phyloP scores from a whole-genome alignment of 1,140 invertebrate genomes.

The Manduca sexta region DNA sequence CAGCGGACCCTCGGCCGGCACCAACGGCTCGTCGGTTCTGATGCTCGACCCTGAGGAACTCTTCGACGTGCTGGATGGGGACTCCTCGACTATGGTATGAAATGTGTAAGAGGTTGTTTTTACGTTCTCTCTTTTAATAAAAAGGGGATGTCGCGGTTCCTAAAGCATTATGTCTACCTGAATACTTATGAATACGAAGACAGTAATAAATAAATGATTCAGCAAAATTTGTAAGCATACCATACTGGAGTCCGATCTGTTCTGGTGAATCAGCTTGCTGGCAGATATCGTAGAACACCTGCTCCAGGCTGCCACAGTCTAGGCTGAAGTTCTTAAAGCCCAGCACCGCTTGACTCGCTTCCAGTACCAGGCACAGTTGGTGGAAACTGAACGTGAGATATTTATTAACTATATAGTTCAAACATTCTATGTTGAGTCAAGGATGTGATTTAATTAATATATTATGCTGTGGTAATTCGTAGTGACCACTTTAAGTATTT shows the following conservation, averaged over 20 bases:
- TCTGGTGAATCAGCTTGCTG: constrained; percentile 42
- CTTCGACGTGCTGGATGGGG: constrained; percentile 28
- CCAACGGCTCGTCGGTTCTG: constrained; percentile 33
- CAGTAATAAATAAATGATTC: too few species aligned
- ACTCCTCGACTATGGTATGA: constrained; percentile 15
- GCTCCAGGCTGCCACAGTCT: constrained; percentile 75
- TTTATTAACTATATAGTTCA: too few species aligned
- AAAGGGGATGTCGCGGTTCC: too few species aligned
- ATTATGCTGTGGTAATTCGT: too few species aligned
- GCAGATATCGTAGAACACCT: constrained; percentile 74
- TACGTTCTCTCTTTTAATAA: too few species aligned
- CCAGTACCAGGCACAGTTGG: constrained; percentile 57
- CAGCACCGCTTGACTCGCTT: constrained; percentile 53
- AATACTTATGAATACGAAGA: too few species aligned
- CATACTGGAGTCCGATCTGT: constrained; percentile 18
- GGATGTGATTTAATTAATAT: too few species aligned
- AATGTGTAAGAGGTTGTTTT: not conserved
- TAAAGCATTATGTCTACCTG: too few species aligned
- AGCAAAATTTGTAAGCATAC: too few species aligned
- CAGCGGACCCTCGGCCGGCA: constrained; percentile 51
- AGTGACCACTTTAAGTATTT: too few species aligned
- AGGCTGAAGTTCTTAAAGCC: constrained; percentile 65
- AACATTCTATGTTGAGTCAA: too few species aligned
- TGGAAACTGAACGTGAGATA: constrained; percentile 55
- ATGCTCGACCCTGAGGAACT: constrained; percentile 35